Base-by-base conservation (phyloP, 53 echinoderm and acorn worm species). In the Stichopus horrens region DNA sequence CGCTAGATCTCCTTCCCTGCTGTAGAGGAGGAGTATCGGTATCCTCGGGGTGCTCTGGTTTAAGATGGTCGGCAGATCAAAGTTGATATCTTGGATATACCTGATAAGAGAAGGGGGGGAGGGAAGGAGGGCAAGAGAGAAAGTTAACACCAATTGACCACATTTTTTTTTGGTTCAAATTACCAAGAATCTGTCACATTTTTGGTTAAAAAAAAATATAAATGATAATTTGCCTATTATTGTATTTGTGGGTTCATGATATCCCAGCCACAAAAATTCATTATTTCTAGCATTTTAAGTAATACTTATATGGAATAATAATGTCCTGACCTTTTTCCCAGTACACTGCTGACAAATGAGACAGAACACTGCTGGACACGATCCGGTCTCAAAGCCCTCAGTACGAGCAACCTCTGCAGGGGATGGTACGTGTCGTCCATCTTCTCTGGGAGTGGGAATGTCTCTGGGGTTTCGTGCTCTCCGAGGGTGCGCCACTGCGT, bases 401-500 rank as follows among this genome's bases (percentile, higher is more conserved):
- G 58, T 9, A 99, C 96, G 83, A 99, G 89, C 51, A 99, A 83
- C 37, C 96, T 90, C 92, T 99, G 99, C 77, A 99, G 91, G 16
- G 99, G 99, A 55, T 93, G 93, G 86, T 93, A 99, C 1, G 83
- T 82, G 4, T 99, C 99, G 54, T 99, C 96, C 99, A 99, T 99
- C 90, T 94, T 99, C 93, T 99, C 99, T 3, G 99, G 99, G 19
- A 99, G 77, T 9, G 94, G 92, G 56, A 89, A 89, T 5, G 79
- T 91, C 78, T 99, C 99, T 9, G 99, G 99, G 58, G 92, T 91
- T 57, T 96, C 99, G 58, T 99, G 99, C 57, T 99, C 99, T 9
- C 94, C 93, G 6, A 94, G 68, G 66, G 96, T 93, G 57, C 99
- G 94, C 99, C 99, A 99, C 74, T 96, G 99, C 18, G 99, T 99